These are phyloP conservation scores for Apostichopus leukothele DNA, from an alignment of 53 echinoderm and acorn worm genomes.

Conservation along the genomic window DNA sequence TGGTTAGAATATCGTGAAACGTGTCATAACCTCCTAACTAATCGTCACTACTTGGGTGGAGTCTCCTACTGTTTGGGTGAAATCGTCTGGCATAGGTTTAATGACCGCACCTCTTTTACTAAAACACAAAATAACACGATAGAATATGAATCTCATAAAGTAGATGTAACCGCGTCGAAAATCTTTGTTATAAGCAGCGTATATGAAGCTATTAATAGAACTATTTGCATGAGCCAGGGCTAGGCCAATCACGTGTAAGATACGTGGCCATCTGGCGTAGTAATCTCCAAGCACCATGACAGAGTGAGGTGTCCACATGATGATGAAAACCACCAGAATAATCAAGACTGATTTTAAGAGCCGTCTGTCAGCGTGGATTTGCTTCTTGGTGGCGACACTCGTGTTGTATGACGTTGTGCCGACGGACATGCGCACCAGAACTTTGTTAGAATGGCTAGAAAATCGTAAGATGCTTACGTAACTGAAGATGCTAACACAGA, in stretches of 20 bases:
- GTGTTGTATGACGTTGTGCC: constrained; percentile 10
- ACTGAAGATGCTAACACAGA: constrained; percentile 56
- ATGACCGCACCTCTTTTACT: neutral
- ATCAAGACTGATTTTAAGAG: constrained; percentile 44
- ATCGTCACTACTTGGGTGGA: neutral
- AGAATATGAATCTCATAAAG: neutral
- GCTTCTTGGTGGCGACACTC: constrained; percentile 8
- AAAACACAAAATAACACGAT: neutral
- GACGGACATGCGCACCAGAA: constrained; percentile 10
- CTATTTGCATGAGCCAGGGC: constrained; percentile 50
- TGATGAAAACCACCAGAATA: constrained; percentile 44
- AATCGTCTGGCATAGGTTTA: neutral
- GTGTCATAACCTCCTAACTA: neutral
- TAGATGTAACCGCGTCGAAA: constrained; percentile 40
- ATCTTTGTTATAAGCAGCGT: constrained; percentile 43
- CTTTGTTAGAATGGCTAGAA: constrained; percentile 25
- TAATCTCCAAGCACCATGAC: constrained; percentile 44
- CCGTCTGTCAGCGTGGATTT: constrained; percentile 24
- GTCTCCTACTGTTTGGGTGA: neutral
- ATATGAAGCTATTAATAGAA: constrained; percentile 51
- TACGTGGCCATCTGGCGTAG: constrained; percentile 35
- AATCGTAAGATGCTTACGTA: constrained; percentile 63
- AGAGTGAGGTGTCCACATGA: constrained; percentile 51
- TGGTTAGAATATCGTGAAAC: no score
- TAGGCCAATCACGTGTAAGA: constrained; percentile 40